A percentile compares a stretch with the other conserved stretches of the same genome.
Conservation (phyloP, 1,140 invertebrate species). For the Trachelipus rathkii region DNA sequence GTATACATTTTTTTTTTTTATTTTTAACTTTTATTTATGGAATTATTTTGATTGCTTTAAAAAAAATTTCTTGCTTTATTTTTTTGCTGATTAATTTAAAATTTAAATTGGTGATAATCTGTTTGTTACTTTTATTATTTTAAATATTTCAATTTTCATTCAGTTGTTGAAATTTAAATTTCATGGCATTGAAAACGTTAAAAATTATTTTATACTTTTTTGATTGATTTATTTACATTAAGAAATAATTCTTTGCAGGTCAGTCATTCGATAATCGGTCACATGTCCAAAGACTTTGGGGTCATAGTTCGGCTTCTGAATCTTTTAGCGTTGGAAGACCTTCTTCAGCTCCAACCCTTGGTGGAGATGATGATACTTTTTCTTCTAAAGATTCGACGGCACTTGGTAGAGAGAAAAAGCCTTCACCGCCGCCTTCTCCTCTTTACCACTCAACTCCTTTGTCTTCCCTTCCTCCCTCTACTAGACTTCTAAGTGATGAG, state of each 20-base stretch:
- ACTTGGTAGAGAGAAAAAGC: slow-evolving; percentile 8
- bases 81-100: too few species aligned
- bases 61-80: too few species aligned
- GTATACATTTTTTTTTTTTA: too few species aligned
- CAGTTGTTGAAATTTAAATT: too few species aligned
- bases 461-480: slow-evolving; percentile 32
- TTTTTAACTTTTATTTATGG: too few species aligned
- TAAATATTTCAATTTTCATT: too few species aligned
- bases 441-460: slow-evolving; percentile 24
- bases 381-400: slow-evolving; percentile 33
- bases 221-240: too few species aligned
- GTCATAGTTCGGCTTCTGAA: slow-evolving; percentile 56
- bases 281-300: slow-evolving; percentile 53
- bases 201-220: too few species aligned
- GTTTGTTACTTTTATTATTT: too few species aligned
- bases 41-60: too few species aligned
- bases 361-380: slow-evolving; percentile 38
- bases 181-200: too few species aligned
- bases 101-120: too few species aligned
- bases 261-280: slow-evolving; percentile 36
- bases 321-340: slow-evolving; percentile 30
- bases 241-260: background rate
- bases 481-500: slow-evolving; percentile 39
- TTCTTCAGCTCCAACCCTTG: slow-evolving; percentile 33
- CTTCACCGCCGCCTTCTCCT: slow-evolving; percentile 15